Evolutionary conservation across 2,113 vertebrate genomes (phyloP).

Genomic region (Pogonocichla stellata): DNA sequence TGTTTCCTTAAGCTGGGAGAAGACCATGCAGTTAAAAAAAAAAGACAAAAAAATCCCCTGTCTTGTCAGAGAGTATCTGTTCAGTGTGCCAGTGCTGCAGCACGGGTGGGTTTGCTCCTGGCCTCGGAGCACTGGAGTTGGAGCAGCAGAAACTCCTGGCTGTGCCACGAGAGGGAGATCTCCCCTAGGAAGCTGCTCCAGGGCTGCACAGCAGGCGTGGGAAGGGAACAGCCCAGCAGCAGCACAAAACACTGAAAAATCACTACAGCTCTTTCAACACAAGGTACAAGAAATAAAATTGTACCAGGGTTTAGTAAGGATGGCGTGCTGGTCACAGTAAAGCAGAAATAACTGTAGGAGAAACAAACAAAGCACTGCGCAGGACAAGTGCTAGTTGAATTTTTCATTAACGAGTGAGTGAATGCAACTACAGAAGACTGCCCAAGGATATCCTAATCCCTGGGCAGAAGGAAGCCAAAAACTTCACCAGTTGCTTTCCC

Average conservation of each 20-base stretch:
- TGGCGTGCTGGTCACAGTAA: neutral
- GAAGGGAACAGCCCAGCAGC: neutral
- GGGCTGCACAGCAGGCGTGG: fast-evolving
- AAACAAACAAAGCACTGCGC: neutral
- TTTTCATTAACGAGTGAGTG: neutral
- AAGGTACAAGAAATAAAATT: neutral
- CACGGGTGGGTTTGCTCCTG: fast-evolving
- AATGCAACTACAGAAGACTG: neutral
- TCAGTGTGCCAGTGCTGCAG: neutral
- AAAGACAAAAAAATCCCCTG: neutral
- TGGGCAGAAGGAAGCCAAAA: neutral
- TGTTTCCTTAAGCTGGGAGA: neutral
- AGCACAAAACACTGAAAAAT: neutral
- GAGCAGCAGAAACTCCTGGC: neutral
- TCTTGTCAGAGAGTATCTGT: neutral
- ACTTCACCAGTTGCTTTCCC: neutral
- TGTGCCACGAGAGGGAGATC: conserved; percentile 18
- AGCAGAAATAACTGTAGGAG: neutral
- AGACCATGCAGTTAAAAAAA: neutral
- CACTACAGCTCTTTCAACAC: neutral
- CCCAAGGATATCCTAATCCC: neutral
- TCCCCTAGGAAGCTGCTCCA: neutral
- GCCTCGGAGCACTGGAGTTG: fast-evolving
- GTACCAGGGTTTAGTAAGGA: neutral
- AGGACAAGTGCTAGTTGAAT: neutral